phyloP scores from a whole-genome alignment of 2,797 vertebrate genomes.

The Helicolenus hilgendorfi region DNA sequence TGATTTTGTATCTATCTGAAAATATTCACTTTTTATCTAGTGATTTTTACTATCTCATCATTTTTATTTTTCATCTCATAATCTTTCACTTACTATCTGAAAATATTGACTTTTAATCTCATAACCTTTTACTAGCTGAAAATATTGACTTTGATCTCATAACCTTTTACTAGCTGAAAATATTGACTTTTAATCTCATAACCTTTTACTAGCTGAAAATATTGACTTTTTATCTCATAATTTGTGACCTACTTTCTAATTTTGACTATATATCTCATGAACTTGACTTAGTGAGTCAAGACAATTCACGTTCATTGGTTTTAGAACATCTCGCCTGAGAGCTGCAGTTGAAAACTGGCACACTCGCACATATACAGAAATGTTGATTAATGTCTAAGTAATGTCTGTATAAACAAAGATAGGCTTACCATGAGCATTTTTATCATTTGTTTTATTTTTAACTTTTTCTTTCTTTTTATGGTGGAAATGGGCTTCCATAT shows the following conservation, averaged over 20 bases:
- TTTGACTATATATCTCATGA: neutral
- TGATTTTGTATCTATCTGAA: too few species aligned
- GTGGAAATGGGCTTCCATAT: neutral
- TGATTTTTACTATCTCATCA: too few species aligned
- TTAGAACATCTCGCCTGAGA: neutral
- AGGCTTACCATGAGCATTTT: neutral
- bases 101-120: neutral
- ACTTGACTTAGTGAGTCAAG: neutral
- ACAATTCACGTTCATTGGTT: neutral
- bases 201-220: neutral
- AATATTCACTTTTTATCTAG: too few species aligned
- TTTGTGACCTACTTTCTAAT: neutral
- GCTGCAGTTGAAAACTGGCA: neutral
- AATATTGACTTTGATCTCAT: neutral
- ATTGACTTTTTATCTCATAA: neutral
- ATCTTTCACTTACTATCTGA: too few species aligned
- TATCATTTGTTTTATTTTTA: neutral
- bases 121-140: neutral
- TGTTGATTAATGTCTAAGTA: neutral
- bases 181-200: neutral
- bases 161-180: neutral
- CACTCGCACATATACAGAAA: neutral
- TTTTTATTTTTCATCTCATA: too few species aligned
- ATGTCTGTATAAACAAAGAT: neutral
- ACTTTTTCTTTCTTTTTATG: neutral